phyloP scores from a whole-genome alignment of 92 coral and sea anemone genomes.

The Epizoanthus ramosus region DNA sequence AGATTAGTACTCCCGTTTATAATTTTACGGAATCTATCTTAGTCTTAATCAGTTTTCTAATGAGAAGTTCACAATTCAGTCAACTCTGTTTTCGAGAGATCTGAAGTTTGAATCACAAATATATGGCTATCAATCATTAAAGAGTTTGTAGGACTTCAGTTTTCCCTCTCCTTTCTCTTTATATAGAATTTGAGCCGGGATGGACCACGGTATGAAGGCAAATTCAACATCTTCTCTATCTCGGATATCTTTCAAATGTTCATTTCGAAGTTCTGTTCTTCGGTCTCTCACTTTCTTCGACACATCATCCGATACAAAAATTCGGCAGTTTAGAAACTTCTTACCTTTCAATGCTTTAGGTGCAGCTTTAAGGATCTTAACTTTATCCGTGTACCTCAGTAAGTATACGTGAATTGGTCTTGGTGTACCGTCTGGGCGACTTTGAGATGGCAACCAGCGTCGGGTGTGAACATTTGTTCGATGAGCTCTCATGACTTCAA shows the following conservation, averaged over 20 bases:
- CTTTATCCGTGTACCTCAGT: background rate
- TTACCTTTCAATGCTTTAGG: constrained; percentile 1
- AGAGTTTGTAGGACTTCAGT: background rate
- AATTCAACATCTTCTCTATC: background rate
- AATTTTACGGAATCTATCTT: too few species aligned
- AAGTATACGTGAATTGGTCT: background rate
- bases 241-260: background rate
- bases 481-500: background rate
- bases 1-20: too few species aligned
- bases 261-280: background rate
- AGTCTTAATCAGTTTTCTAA: too few species aligned
- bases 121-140: background rate
- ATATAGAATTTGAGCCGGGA: background rate
- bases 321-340: background rate
- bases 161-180: background rate
- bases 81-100: background rate
- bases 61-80: too few species aligned
- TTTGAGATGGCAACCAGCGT: background rate
- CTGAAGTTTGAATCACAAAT: background rate
- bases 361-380: background rate
- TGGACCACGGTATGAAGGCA: background rate
- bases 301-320: background rate
- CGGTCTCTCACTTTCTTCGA: background rate
- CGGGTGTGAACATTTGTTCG: background rate
- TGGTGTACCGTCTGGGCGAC: background rate